Conservation (phyloP, 2,797 vertebrate species). For the Pitangus sulphuratus region DNA sequence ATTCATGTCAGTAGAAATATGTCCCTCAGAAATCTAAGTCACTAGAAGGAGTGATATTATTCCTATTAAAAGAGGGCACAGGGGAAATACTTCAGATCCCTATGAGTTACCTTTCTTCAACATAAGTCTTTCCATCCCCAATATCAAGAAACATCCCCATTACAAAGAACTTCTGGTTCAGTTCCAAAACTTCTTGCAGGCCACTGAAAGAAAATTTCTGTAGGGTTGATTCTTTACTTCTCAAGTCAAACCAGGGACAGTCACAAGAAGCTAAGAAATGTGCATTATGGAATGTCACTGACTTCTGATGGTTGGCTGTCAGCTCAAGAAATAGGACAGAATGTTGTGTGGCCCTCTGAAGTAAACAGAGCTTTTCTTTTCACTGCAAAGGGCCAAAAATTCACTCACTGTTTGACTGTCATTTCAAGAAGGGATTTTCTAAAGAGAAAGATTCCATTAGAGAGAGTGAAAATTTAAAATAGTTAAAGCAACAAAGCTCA, state of each 20-base stretch:
- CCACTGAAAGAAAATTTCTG: background rate
- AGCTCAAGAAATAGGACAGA: background rate
- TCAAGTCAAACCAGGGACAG: background rate
- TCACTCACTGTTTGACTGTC: fast-evolving
- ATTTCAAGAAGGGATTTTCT: background rate
- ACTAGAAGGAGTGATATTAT: background rate
- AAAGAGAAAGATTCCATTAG: background rate
- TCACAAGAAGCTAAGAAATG: background rate
- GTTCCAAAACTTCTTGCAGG: background rate
- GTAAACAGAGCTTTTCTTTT: background rate
- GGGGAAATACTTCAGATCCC: background rate
- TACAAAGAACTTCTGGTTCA: background rate
- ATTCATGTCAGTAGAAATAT: background rate
- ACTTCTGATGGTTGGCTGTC: background rate
- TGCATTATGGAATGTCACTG: background rate
- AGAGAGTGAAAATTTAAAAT: background rate
- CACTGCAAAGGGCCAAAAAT: background rate
- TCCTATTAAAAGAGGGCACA: background rate
- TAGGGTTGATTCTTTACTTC: background rate
- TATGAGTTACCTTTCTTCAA: background rate
- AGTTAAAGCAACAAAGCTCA: background rate
- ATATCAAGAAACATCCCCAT: background rate
- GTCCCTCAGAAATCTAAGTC: background rate
- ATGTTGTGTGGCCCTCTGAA: background rate
- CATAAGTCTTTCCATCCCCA: background rate